A percentile compares a stretch with the other conserved stretches of the same genome.
Evolutionary conservation across 2,797 vertebrate species (phyloP).

Genomic region (Melanotaenia maccullochi): DNA sequence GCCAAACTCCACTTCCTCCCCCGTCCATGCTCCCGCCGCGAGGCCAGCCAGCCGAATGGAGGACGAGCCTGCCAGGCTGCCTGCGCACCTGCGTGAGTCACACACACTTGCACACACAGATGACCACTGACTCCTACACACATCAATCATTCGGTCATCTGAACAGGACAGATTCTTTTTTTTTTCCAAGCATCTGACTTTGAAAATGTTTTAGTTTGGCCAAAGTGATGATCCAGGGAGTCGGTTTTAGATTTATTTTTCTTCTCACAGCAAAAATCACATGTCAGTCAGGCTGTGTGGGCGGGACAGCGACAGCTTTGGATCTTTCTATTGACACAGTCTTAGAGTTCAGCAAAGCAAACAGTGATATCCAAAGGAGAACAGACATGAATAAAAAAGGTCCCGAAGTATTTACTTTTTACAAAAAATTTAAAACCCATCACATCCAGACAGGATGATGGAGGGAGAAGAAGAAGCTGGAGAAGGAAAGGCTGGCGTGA

Average conservation of each 20-base stretch:
- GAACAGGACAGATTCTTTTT: constrained; percentile 25
- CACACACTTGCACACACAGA: constrained; percentile 45
- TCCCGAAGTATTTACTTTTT: background rate
- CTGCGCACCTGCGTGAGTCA: constrained; percentile 96
- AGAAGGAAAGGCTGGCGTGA: background rate
- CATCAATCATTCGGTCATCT: constrained; percentile 39
- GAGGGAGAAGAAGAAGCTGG: background rate
- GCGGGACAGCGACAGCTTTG: background rate
- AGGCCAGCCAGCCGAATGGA: constrained; percentile 91
- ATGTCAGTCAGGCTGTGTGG: constrained; percentile 1
- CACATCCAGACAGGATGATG: background rate
- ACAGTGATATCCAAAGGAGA: constrained; percentile 2
- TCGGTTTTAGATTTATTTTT: too few species aligned
- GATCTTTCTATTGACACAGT: constrained; percentile 8
- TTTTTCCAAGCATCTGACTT: constrained; percentile 5
- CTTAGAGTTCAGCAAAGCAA: constrained; percentile 17
- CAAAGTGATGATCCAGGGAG: background rate
- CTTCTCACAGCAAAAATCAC: background rate
- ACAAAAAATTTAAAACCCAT: background rate
- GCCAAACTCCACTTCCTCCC: constrained; percentile 91
- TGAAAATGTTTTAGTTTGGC: constrained; percentile 27
- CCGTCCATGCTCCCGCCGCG: constrained; percentile 92
- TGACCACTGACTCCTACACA: constrained; percentile 43
- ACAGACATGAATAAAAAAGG: constrained; percentile 23
- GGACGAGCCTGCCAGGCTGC: constrained; percentile 91